These are phyloP conservation scores for Delia radicum DNA, from an alignment of 1,140 invertebrate genomes.

Conservation along the genomic window DNA sequence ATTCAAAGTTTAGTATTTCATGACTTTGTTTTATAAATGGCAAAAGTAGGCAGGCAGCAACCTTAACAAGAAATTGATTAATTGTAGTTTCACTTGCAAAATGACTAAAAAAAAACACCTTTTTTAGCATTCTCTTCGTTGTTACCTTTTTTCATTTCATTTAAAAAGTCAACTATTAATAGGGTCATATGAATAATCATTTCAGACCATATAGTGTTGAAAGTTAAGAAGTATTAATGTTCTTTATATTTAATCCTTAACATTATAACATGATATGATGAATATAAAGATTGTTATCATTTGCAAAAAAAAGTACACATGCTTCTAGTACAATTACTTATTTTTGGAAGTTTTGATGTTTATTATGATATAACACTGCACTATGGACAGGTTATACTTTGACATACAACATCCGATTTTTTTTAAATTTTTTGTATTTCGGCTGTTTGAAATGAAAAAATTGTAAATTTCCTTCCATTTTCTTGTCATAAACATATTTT, in stretches of 20 bases:
- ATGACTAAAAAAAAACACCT: neutral
- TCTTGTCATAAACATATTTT: no score
- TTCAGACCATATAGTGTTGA: neutral
- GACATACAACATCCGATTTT: no score
- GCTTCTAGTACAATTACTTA: no score
- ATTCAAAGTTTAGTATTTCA: neutral
- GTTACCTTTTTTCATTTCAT: neutral
- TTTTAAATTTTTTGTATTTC: no score
- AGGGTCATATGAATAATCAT: neutral
- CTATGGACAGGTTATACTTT: no score
- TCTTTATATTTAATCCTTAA: neutral
- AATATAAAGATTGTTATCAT: neutral
- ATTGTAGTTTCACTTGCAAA: constrained; percentile 9
- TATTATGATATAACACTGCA: no score
- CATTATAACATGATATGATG: neutral
- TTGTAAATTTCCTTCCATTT: no score
- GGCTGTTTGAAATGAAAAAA: no score
- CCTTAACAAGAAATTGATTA: neutral
- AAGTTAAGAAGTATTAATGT: neutral
- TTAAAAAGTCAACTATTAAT: neutral
- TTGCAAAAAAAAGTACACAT: no score
- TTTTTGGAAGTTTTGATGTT: no score
- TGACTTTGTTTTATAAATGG: neutral
- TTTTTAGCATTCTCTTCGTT: neutral
- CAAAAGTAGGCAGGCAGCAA: neutral